Percentiles rank a stretch among this genome's conserved stretches.
These are phyloP conservation scores for Xiphophorus hellerii DNA, from an alignment of 2,113 vertebrate species.

Conservation along the genomic window DNA sequence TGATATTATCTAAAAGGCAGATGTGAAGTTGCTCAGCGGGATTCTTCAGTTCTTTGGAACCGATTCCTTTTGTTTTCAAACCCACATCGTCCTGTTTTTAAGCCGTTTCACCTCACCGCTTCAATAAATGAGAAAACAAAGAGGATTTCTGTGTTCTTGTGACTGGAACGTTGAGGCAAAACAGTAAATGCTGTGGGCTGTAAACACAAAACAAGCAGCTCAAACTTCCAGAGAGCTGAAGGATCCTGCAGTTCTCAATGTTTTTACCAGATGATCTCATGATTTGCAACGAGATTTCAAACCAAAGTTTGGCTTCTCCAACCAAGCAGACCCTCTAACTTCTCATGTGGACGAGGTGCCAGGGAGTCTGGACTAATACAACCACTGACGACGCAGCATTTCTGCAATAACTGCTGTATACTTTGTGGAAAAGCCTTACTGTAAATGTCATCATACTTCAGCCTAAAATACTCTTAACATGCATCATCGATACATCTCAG, in stretches of 20 bases:
- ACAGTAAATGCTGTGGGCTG: background rate
- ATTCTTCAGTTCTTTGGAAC: no score
- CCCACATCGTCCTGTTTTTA: no score
- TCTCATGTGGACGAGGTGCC: background rate
- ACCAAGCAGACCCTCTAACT: background rate
- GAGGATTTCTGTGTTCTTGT: background rate
- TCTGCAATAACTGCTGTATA: constrained; percentile 9
- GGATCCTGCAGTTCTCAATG: background rate
- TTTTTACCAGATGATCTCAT: background rate
- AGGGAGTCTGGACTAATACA: background rate
- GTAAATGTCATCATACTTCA: constrained; percentile 32
- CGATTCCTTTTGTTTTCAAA: no score
- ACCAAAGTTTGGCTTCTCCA: background rate
- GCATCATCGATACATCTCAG: constrained; percentile 43
- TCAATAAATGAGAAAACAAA: background rate
- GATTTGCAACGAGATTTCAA: background rate
- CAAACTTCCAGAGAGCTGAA: background rate
- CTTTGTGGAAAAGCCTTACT: constrained; percentile 32
- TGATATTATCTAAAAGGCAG: no score
- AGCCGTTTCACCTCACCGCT: no score
- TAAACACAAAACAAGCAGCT: background rate
- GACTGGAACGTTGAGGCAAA: background rate
- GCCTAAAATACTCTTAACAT: constrained; percentile 33
- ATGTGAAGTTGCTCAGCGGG: no score
- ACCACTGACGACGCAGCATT: constrained; percentile 8